Conservation (phyloP, 2,888 invertebrate genomes). For the Hydraecia micacea region DNA sequence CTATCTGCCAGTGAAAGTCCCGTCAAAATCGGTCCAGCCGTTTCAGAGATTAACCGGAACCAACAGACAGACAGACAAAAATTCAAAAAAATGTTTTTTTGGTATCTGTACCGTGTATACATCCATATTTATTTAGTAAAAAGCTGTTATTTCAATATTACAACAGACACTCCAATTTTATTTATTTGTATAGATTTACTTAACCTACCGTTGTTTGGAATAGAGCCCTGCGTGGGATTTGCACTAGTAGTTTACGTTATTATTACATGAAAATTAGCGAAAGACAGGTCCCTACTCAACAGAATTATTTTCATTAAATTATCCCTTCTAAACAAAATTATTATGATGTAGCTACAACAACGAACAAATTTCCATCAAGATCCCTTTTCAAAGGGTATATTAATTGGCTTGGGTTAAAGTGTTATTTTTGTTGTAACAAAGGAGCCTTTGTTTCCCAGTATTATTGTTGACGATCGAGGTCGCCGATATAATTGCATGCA, state of each 20-base stretch:
- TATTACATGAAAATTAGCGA: not conserved
- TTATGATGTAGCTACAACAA: not conserved
- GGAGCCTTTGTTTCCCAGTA: slow-evolving; percentile 55
- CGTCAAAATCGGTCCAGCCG: no score
- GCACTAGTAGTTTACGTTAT: slow-evolving; percentile 1
- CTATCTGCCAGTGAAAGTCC: no score
- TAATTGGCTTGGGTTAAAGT: slow-evolving; percentile 43
- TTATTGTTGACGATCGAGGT: slow-evolving; percentile 63
- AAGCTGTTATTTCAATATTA: no score
- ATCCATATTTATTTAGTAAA: no score
- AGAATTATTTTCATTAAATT: slow-evolving; percentile 9
- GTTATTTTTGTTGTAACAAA: slow-evolving; percentile 57
- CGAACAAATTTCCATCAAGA: slow-evolving; percentile 28
- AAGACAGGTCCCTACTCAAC: not conserved
- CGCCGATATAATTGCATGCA: slow-evolving; percentile 61
- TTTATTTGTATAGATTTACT: no score
- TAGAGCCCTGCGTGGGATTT: not conserved
- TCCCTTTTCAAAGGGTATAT: slow-evolving; percentile 39
- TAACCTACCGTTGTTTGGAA: not conserved
- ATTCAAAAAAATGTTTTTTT: no score
- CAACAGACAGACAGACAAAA: no score
- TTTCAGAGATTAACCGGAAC: no score
- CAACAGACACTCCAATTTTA: no score
- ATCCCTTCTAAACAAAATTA: slow-evolving; percentile 21
- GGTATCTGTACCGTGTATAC: no score